phyloP scores from a whole-genome alignment of 2,888 invertebrate species.

The Polylopha cassiicola region DNA sequence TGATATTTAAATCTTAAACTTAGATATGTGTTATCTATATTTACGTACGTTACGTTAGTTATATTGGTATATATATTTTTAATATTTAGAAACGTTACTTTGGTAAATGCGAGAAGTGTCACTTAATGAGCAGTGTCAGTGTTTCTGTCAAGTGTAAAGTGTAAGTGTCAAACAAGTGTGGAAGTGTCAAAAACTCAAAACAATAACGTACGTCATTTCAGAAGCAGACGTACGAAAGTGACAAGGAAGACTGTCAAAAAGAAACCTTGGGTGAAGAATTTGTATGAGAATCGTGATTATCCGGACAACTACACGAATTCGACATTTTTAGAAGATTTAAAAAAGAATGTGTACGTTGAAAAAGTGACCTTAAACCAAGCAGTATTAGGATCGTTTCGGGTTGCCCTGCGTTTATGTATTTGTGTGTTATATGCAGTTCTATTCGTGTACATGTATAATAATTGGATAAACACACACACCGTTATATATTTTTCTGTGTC shows the following conservation, averaged over 20 bases:
- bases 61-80: no score
- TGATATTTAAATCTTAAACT: no score
- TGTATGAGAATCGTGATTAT: slow-evolving; percentile 91
- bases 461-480: slow-evolving; percentile 79
- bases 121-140: no score
- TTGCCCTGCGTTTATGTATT: slow-evolving; percentile 88
- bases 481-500: slow-evolving; percentile 78
- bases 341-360: slow-evolving; percentile 88
- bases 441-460: slow-evolving; percentile 84
- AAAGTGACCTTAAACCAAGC: slow-evolving; percentile 84
- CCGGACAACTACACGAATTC: slow-evolving; percentile 95
- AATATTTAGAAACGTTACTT: no score
- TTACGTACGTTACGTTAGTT: no score
- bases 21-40: no score
- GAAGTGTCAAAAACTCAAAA: slow-evolving; percentile 18
- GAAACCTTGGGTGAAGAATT: slow-evolving; percentile 89
- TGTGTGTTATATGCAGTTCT: slow-evolving; percentile 84
- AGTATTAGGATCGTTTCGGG: slow-evolving; percentile 83
- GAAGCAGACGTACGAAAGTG: slow-evolving; percentile 51
- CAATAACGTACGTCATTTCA: slow-evolving; percentile 47
- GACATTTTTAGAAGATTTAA: slow-evolving; percentile 89
- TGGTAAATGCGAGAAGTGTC: no score
- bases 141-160: no score
- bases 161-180: no score
- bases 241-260: slow-evolving; percentile 40